phyloP scores from a whole-genome alignment of 2,113 vertebrate genomes.

The Monopterus albus region DNA sequence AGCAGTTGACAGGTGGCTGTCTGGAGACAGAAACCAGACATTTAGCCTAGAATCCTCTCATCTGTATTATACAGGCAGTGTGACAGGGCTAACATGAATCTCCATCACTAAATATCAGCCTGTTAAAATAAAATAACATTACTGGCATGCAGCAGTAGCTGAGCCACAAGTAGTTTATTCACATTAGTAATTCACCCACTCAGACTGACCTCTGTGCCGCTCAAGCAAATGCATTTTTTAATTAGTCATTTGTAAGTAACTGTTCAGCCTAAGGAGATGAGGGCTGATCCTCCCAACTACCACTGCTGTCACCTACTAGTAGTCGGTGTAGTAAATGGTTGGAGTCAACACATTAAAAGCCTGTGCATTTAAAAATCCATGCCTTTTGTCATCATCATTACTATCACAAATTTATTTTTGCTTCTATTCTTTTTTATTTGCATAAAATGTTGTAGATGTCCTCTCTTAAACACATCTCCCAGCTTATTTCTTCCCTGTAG shows the following conservation, averaged over 20 bases:
- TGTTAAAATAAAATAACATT: not conserved
- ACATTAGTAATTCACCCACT: conserved; percentile 48
- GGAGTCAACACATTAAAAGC: not conserved
- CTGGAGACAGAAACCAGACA: not conserved
- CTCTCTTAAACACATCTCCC: conserved; percentile 42
- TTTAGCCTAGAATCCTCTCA: not conserved
- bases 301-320: too few relatives aligned
- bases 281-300: not conserved
- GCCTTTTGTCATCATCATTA: not conserved
- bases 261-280: conserved; percentile 19
- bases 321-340: too few relatives aligned
- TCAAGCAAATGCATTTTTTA: conserved; percentile 22
- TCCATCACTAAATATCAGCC: conserved; percentile 19
- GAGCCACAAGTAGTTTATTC: conserved; percentile 35
- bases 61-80: not conserved
- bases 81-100: not conserved
- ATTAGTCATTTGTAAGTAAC: conserved; percentile 37
- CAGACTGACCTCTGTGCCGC: conserved; percentile 41
- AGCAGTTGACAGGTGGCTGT: not conserved
- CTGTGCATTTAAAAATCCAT: not conserved
- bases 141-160: conserved; percentile 6
- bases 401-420: not conserved
- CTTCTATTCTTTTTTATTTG: conserved; percentile 30
- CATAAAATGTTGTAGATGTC: conserved; percentile 15
- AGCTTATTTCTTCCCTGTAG: conserved; percentile 63